Base-by-base conservation (phyloP, 2,113 vertebrate genomes). In the Pelecanus crispus region DNA sequence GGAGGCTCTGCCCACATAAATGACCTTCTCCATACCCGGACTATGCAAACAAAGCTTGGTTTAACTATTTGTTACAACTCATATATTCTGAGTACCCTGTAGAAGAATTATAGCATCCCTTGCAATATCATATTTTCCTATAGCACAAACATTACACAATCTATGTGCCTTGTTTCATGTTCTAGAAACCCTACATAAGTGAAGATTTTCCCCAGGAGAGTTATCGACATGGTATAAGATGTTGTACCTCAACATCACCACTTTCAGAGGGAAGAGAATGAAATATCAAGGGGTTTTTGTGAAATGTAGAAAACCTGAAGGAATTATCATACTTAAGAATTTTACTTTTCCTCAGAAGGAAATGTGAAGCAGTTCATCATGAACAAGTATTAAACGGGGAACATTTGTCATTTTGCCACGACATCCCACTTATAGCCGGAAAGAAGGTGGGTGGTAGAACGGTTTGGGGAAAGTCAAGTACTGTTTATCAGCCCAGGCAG, bases 321-420 rank as follows among this genome's bases (percentile, higher is more conserved):
- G 52, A 87, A 65, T 85, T 56, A 40, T 31, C 47, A 47, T n/a
- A 19, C 24, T 44, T 53, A 24, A 53, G 40, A 82, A 63, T 71
- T 88, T 73, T 44, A 52, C 12, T 91, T 94, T 89, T 81, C 22
- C 52, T 87, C 44, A 45, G 47, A 74, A 93, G 49, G 17, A 81
- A 94, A 86, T 44, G 42, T 68, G 81, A 87, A 94, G 66, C 62
- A 92, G 56, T 68, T 95, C 10, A 1, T 86, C 38, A 55, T 77
- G 74, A 94, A 67, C 28, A 71, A 94, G 40, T 65, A 83, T 90
- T 88, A 81, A 93, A 84, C 18, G 68, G 56, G 15, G 73, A 90
- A 81, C 13, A 4, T 86, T 61, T 96, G 86, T 93, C 92, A 84
- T 79, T 96, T 88, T 96, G 75, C 94, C 77, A 77, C 79, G 81